phyloP scores from a whole-genome alignment of 2,113 vertebrate species.

The Mastomys natalensis region DNA sequence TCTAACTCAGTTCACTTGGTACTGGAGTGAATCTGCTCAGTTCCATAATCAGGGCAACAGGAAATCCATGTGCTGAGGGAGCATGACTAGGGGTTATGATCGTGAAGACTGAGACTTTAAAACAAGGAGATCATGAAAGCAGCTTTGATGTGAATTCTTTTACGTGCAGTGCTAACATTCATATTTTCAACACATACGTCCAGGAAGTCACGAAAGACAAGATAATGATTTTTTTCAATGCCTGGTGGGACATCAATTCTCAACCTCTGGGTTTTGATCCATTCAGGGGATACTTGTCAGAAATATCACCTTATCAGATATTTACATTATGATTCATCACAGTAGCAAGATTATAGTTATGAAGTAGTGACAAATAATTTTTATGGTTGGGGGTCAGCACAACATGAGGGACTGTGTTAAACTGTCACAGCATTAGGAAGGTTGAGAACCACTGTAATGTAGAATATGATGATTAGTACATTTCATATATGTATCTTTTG shows the following conservation, averaged over 20 bases:
- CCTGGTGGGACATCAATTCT: background rate
- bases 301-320: background rate
- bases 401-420: background rate
- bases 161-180: background rate
- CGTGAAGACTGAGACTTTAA: background rate
- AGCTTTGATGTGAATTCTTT: background rate
- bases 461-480: background rate
- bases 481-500: background rate
- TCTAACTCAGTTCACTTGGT: background rate
- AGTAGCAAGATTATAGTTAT: background rate
- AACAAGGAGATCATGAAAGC: background rate
- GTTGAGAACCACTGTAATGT: background rate
- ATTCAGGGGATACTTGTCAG: background rate
- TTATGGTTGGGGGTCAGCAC: background rate
- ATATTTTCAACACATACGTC: background rate
- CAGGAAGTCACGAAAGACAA: background rate
- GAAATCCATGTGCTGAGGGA: background rate
- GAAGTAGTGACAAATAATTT: background rate
- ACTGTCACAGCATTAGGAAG: background rate
- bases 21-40: background rate
- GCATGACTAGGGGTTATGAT: background rate
- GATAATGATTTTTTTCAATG: background rate
- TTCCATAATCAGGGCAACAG: background rate
- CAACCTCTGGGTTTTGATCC: rapidly evolving
- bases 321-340: background rate